Base-by-base conservation (phyloP, 2,113 vertebrate species). In the Lepus americanus region DNA sequence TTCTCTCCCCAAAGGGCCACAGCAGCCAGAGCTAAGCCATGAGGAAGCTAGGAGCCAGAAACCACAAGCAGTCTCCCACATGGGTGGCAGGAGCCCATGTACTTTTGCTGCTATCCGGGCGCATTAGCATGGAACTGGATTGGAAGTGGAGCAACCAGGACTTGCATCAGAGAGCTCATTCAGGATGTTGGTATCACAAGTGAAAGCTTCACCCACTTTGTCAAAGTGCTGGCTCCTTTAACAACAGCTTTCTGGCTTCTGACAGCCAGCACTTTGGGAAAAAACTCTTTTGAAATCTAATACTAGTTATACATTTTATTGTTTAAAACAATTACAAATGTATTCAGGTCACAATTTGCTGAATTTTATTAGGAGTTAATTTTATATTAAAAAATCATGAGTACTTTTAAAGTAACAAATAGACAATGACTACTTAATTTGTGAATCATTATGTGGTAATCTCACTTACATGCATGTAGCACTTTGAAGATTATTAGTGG, bases 311-410 rank as follows among this genome's bases (percentile, higher is more conserved):
- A 11, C 33, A 70, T 66, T 73, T 76, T 61, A 85, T 92, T 44
- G 79, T 87, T 96, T 76, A 61, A 85, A 70, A 51, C 7, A 74
- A 76, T 74, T 87, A 83, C 5, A 87, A 74, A 83, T 79, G 39
- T 49, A 27, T 55, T 31, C 53, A 51, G n/a, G 4, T 86, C 87
- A 49, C 63, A 79, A 88, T 3, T n/a, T 69, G n/a, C 9, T 90
- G 44, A 79, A n/a, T 87, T 55, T 76, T 77, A 44, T 73, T 66
- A 87, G 59, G 27, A 94, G 79, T 88, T 95, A 33, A 70, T 80
- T 73, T 67, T 87, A 16, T 82, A 39, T 44, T 69, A 74, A 76
- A 67, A 61, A 49, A 9, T n/a, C 6, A 14, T 33, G 9, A 64
- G 8, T 19, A 12, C 44, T 63, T 83, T 86, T 27, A 25, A 63